Evolutionary conservation across 2,113 vertebrate genomes (phyloP), one percentile per base, ranked within the genome.

Genomic region (Garra rufa): DNA sequence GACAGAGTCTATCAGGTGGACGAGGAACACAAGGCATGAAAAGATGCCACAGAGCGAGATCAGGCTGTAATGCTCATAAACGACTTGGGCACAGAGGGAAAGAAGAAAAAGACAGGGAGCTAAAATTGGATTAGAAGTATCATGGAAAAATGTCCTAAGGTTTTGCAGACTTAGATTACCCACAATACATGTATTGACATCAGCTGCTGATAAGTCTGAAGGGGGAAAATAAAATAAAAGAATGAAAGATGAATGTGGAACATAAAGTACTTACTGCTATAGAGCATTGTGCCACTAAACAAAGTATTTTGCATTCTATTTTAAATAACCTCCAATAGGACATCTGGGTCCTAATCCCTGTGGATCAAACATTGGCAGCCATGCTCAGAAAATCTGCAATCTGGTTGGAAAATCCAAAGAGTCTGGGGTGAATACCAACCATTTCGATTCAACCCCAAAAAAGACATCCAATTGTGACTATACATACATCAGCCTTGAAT

Each of bases 281-380:
- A 52, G 2, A 41, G 69, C 1, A 69, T 43, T 46, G 19, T 57
- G 67, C 9, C 10, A 15, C 21, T n/a, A 19, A 9, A 34, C 14
- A 59, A 71, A 43, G 15, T 38, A 4, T 13, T 14, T 70, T 34
- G 34, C 2, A 34, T 34, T 34, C 34, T 1, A 34, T 59, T 85
- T 85, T 52, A 88, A 84, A 88, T 83, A 85, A 59, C 38, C 55
- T 67, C 67, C 69, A 83, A 81, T 70, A 71, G 55, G 84, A 74
- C 52, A 57, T 13, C 50, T 70, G 34, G 21, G 30, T 50, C 67
- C 52, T n/a, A 0, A 3, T 41, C 81, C 81, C 83, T 19, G 26
- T 52, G 71, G 81, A 85, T 59, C 70, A 11, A 26, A 34, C 26
- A 74, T 71, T 70, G 30, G 50, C 61, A 88, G 71, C 63, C 34